Evolutionary conservation across 1,140 invertebrate genomes (phyloP).

Genomic region (Saccostrea cuccullata): DNA sequence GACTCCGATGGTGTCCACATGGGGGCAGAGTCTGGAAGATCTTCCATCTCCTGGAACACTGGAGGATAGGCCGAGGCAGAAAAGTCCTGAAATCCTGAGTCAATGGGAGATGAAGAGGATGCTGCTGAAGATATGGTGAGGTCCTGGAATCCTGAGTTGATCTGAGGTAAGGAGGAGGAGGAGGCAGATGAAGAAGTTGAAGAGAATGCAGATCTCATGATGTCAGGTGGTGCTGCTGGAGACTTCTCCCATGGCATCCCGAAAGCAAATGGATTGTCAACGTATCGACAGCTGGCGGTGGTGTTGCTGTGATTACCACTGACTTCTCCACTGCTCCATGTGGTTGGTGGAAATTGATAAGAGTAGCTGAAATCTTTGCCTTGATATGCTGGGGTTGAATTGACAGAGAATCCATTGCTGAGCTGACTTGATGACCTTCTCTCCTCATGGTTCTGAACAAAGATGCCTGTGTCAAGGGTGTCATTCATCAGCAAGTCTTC

Average conservation of each 20-base stretch:
- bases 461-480: neutral
- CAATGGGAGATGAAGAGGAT: neutral
- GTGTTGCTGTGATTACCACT: neutral
- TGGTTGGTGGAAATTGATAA: neutral
- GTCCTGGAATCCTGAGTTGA: neutral
- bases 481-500: conserved; percentile 19
- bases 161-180: neutral
- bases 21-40: neutral
- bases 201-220: neutral
- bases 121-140: neutral
- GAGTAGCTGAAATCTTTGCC: neutral
- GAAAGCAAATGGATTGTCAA: neutral
- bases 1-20: neutral
- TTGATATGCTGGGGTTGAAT: neutral
- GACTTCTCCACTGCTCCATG: neutral
- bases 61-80: neutral
- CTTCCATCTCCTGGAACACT: neutral
- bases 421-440: neutral
- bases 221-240: neutral
- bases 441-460: neutral
- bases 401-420: neutral
- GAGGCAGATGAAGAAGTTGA: neutral
- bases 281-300: neutral
- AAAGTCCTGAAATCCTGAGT: neutral
- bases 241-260: conserved; percentile 15